These are phyloP conservation scores for Chloropsis hardwickii DNA, from an alignment of 2,113 vertebrate genomes.

Conservation along the genomic window DNA sequence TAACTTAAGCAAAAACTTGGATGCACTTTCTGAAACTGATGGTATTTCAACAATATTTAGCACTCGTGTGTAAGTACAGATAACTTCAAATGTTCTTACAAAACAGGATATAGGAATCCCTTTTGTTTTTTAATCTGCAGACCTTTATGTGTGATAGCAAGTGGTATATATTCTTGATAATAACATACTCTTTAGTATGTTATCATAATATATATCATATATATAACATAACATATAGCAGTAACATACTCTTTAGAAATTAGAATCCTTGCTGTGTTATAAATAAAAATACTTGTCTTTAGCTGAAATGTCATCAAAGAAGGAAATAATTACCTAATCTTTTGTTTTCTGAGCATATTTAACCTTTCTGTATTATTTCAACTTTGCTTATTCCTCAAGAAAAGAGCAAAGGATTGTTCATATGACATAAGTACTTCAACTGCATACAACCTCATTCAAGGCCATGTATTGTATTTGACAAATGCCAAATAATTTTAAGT, in stretches of 20 bases:
- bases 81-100: neutral
- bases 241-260: neutral
- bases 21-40: neutral
- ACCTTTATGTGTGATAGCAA: neutral
- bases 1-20: neutral
- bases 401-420: neutral
- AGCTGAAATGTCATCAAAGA: neutral
- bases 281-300: neutral
- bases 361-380: neutral
- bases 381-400: neutral
- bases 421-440: neutral
- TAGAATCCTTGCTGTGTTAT: neutral
- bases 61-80: neutral
- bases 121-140: neutral
- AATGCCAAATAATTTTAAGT: neutral
- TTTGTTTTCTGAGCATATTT: neutral
- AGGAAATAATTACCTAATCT: neutral
- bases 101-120: neutral
- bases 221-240: neutral
- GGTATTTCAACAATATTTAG: neutral
- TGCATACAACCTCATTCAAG: neutral
- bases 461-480: neutral
- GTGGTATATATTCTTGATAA: neutral
- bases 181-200: neutral
- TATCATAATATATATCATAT: neutral